Evolutionary conservation across 2,888 invertebrate genomes (phyloP).

Genomic region (Tholera decimalis): DNA sequence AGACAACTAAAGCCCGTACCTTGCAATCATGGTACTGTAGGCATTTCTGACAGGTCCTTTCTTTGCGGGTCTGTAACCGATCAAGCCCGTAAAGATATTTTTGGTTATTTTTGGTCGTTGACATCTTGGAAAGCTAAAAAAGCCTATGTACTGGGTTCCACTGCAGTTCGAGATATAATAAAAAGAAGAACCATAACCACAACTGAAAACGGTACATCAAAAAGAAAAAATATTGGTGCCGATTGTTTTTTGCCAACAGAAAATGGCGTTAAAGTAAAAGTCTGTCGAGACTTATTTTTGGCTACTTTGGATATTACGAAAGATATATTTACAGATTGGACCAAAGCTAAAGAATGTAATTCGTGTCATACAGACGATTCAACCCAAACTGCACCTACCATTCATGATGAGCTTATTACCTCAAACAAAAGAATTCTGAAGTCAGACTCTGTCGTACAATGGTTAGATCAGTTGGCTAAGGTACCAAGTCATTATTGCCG

Average conservation of each 20-base stretch:
- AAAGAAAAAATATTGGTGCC: constrained; percentile 12
- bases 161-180: constrained; percentile 9
- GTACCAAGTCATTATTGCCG: constrained; percentile 30
- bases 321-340: too few relatives aligned
- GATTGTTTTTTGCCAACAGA: constrained; percentile 21
- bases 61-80: too few relatives aligned
- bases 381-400: too few relatives aligned
- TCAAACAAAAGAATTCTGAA: constrained; percentile 14
- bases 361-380: too few relatives aligned
- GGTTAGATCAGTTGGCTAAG: constrained; percentile 23
- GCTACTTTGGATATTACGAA: too few relatives aligned
- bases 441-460: constrained; percentile 11
- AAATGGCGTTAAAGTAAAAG: constrained; percentile 22
- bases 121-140: constrained; percentile 23
- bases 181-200: constrained; percentile 15
- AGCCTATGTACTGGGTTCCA: constrained; percentile 11
- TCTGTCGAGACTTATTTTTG: constrained; percentile 25
- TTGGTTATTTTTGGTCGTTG: constrained; percentile 25
- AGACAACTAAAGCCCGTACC: too few relatives aligned
- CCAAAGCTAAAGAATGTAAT: too few relatives aligned
- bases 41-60: too few relatives aligned
- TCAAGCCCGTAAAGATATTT: too few relatives aligned
- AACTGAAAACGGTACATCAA: constrained; percentile 13
- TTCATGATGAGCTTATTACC: too few relatives aligned
- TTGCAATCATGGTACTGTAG: too few relatives aligned